Percentiles rank a stretch among this genome's conserved stretches.
These are phyloP conservation scores for Athetis lepigone DNA, from an alignment of 2,888 invertebrate species.

Conservation along the genomic window DNA sequence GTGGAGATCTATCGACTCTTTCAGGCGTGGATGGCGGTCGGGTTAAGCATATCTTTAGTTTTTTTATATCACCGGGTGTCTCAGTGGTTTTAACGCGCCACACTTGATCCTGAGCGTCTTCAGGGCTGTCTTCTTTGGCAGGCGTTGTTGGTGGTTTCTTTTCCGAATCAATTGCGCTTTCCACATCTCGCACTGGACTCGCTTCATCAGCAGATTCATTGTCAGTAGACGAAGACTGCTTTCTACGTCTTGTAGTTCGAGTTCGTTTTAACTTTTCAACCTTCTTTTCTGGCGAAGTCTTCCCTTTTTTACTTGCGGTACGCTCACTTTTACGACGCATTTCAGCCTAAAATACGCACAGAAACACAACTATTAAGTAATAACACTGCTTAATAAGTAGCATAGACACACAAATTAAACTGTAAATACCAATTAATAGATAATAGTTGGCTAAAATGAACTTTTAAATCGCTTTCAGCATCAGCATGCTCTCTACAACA, in stretches of 20 bases:
- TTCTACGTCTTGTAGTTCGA: conserved; percentile 89
- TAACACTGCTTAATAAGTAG: background rate
- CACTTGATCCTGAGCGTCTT: conserved; percentile 84
- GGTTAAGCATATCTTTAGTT: conserved; percentile 92
- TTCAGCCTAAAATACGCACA: conserved; percentile 66
- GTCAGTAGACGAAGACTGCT: conserved; percentile 90
- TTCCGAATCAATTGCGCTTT: conserved; percentile 69
- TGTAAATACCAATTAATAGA: conserved; percentile 20
- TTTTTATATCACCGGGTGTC: conserved; percentile 89
- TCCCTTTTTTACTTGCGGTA: conserved; percentile 91
- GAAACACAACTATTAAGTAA: conserved; percentile 12
- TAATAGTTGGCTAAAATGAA: conserved; percentile 18
- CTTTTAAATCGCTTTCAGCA: conserved; percentile 35
- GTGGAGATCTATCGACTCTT: conserved; percentile 86
- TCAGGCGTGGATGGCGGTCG: conserved; percentile 90
- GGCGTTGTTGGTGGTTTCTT: conserved; percentile 75
- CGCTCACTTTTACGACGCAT: conserved; percentile 95
- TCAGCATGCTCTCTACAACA: conserved; percentile 57
- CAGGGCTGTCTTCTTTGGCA: conserved; percentile 78
- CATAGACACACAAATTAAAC: conserved; percentile 1
- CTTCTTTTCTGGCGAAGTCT: conserved; percentile 92
- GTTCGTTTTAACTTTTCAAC: conserved; percentile 89
- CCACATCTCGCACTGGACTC: conserved; percentile 71
- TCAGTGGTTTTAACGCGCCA: conserved; percentile 90
- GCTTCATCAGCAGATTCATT: conserved; percentile 86